Percentiles rank a stretch among this genome's conserved stretches.
Conservation (phyloP, 2,888 invertebrate genomes). For the Tachina lurida region DNA sequence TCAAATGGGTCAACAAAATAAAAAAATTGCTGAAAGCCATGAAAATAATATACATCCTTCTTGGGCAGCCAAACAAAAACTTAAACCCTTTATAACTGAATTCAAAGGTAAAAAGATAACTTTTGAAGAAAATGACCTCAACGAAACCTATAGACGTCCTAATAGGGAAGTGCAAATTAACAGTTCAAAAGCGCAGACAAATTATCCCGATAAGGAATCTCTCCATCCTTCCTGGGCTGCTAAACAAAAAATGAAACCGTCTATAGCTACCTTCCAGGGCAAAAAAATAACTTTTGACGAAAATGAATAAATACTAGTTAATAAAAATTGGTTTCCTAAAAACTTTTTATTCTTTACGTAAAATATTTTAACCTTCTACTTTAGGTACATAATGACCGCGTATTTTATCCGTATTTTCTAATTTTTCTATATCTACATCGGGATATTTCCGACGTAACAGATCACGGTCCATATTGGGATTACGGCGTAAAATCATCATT, state of each 20-base stretch:
- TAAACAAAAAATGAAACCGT: slow-evolving; percentile 80
- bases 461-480: slow-evolving; percentile 90
- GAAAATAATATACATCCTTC: slow-evolving; percentile 78
- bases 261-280: slow-evolving; percentile 80
- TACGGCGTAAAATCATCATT: slow-evolving; percentile 88
- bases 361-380: slow-evolving; percentile 74
- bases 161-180: not conserved
- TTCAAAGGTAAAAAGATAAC: slow-evolving; percentile 80
- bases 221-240: slow-evolving; percentile 82
- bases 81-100: slow-evolving; percentile 76
- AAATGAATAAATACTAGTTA: slow-evolving; percentile 66
- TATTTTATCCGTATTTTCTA: slow-evolving; percentile 84
- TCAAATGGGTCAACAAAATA: not conserved
- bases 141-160: not conserved
- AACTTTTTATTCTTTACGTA: slow-evolving; percentile 49
- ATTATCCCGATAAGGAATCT: slow-evolving; percentile 8
- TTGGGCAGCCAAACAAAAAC: slow-evolving; percentile 80
- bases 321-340: slow-evolving; percentile 45
- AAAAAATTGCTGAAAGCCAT: not conserved
- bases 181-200: not conserved
- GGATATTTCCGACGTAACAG: slow-evolving; percentile 89
- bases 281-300: slow-evolving; percentile 80
- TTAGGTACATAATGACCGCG: slow-evolving; percentile 86
- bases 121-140: slow-evolving; percentile 76
- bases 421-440: slow-evolving; percentile 88